Conservation (phyloP, 2,888 invertebrate species). For the Rhingia campestris region DNA sequence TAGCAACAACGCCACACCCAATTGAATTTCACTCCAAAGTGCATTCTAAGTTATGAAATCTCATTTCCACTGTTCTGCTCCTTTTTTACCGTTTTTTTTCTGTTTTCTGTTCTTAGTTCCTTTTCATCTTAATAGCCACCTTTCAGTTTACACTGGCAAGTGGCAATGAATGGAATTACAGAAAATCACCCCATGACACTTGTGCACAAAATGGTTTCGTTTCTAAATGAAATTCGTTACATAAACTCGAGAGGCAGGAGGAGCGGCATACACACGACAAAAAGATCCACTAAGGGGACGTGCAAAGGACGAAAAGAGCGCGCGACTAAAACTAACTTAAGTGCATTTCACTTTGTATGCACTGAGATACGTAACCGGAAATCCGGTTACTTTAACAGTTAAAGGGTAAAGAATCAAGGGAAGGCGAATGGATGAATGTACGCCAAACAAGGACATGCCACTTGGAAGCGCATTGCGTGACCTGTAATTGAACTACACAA, state of each 20-base stretch:
- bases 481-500: conserved; percentile 65
- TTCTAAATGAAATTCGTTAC: conserved; percentile 67
- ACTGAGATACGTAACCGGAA: conserved; percentile 69
- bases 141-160: conserved; percentile 51
- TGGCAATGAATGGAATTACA: conserved; percentile 59
- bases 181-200: conserved; percentile 42
- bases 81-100: too few relatives aligned
- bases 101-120: too few relatives aligned
- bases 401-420: conserved; percentile 69
- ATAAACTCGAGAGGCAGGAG: conserved; percentile 26
- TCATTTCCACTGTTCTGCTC: conserved; percentile 48
- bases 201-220: conserved; percentile 50
- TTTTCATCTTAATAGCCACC: conserved; percentile 64
- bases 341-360: conserved; percentile 69
- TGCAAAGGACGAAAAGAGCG: conserved; percentile 24
- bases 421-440: conserved; percentile 28
- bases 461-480: conserved; percentile 66
- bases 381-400: conserved; percentile 69
- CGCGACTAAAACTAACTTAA: conserved; percentile 51
- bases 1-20: not conserved
- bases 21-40: conserved; percentile 49
- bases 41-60: conserved; percentile 69
- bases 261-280: conserved; percentile 12
- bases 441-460: conserved; percentile 55
- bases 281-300: conserved; percentile 8